Conservation (phyloP, 2,888 invertebrate species). For the Dolomedes plantarius region DNA sequence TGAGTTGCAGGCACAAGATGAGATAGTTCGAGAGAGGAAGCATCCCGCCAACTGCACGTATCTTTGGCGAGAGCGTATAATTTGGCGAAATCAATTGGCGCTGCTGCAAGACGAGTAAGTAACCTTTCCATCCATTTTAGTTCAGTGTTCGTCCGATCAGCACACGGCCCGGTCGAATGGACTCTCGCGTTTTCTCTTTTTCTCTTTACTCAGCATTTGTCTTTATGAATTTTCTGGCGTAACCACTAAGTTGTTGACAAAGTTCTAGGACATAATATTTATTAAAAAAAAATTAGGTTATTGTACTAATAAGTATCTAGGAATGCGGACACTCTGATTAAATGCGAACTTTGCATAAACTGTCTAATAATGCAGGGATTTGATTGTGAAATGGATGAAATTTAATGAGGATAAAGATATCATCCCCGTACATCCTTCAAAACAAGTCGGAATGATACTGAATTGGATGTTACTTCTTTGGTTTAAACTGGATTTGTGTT, state of each 20-base stretch:
- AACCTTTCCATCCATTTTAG: neutral
- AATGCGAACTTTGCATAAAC: too few relatives aligned
- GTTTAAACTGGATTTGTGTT: constrained; percentile 51
- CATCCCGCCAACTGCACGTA: neutral
- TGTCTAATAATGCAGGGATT: neutral
- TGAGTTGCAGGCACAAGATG: neutral
- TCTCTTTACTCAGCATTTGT: neutral
- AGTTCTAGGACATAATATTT: too few relatives aligned
- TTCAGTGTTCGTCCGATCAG: neutral
- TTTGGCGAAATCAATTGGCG: neutral
- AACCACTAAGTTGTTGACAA: neutral
- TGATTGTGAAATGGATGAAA: neutral
- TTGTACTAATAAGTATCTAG: too few relatives aligned
- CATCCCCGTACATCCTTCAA: neutral
- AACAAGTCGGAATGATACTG: constrained; percentile 31
- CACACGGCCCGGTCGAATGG: neutral
- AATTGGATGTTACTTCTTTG: constrained; percentile 40
- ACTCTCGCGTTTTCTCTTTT: neutral
- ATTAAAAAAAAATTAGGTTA: too few relatives aligned
- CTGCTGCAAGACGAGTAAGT: neutral
- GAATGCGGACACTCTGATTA: too few relatives aligned
- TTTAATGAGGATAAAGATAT: constrained; percentile 11
- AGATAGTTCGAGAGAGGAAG: neutral
- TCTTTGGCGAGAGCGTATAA: neutral
- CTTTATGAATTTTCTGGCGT: neutral